Base-by-base conservation (phyloP, 1,140 invertebrate genomes). In the Diabrotica virgifera region DNA sequence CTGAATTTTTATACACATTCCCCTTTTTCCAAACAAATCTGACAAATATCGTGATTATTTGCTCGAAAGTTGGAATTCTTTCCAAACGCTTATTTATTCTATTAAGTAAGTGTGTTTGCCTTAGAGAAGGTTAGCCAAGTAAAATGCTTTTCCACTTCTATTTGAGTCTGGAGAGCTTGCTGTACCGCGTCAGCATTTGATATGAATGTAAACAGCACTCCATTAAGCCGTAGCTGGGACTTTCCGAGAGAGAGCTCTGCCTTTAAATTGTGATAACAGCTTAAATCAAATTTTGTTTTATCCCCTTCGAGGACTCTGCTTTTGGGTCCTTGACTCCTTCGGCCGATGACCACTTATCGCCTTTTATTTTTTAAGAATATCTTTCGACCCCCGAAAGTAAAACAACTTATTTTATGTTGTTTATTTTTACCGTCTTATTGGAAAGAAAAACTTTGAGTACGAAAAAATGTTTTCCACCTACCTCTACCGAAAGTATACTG, bases 191-290 rank as follows among this genome's bases (percentile, higher is more conserved):
- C 60, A 62, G 60, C 60, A 50, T 61, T 54, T 63, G 67, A 69
- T 69, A 69, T 69, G 64, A 69, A 69, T 60, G 67, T 62, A 69
- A 69, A 69, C 67, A 69, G 13, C 59, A 63, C 52, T 69, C 67
- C 67, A 69, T 69, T 69, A 66, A 66, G 64, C 65, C 60, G 54
- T 36, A 60, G 58, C 61, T 61, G 62, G 61, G 63, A 67, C 12
- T 35, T 35, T 52, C 36, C 50, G 50, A 36, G 46, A 52, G 50
- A 36, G 46, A 52, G 59, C 24, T 40, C 13, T 40, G 40, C 52
- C 40, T 46, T 46, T n/a, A 46, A 46, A 46, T 46, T 46, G 40
- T 46, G n/a, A 46, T 46, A 46, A 46, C 40, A 46, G 40, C 40
- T 46, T 46, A 46, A 46, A 46, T 46, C 40, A 46, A 46, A 46